Evolutionary conservation across 2,888 invertebrate genomes (phyloP).

Genomic region (Lumbricus terrestris): DNA sequence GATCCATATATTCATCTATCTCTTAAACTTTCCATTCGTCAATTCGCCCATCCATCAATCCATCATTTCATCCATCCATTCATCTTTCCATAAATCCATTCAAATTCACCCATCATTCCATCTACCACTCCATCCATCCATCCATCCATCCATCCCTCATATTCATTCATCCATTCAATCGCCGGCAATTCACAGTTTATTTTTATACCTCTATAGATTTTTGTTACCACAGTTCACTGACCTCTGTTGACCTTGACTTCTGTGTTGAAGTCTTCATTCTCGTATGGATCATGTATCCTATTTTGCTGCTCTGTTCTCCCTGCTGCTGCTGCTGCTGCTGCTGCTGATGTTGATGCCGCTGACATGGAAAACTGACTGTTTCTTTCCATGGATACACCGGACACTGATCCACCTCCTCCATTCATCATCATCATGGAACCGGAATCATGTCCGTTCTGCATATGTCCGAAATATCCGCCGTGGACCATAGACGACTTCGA

Average conservation of each 20-base stretch:
- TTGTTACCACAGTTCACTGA: neutral
- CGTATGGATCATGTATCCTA: neutral
- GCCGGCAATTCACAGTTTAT: neutral
- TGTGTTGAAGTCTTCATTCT: conserved; percentile 16
- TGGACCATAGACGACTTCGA: neutral
- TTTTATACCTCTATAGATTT: neutral
- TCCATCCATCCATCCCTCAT: neutral
- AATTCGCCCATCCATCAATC: no score
- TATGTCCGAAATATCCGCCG: neutral
- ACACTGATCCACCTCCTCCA: neutral
- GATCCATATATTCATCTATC: no score
- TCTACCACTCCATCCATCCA: no score
- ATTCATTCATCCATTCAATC: no score
- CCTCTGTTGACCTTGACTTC: conserved; percentile 25
- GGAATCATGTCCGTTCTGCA: neutral
- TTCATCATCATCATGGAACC: neutral
- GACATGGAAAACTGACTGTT: neutral
- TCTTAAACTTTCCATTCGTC: no score
- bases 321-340: neutral
- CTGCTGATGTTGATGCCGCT: neutral
- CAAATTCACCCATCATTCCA: no score
- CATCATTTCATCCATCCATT: no score
- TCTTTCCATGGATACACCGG: neutral
- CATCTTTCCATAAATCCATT: no score
- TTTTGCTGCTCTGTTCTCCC: no score